phyloP scores from a whole-genome alignment of 2,888 invertebrate genomes.

The Anorthoa munda region DNA sequence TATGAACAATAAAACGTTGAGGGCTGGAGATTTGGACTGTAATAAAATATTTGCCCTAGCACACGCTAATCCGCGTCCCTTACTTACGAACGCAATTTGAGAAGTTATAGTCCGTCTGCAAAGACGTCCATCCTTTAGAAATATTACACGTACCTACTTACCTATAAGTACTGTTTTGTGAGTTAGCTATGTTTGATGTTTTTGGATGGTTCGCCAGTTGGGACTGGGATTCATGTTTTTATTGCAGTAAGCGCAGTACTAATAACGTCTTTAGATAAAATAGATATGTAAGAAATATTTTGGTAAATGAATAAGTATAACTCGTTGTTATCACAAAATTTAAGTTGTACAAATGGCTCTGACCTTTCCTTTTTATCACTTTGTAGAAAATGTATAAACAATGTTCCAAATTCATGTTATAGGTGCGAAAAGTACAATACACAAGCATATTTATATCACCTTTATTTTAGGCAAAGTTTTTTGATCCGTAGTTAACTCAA shows the following conservation, averaged over 20 bases:
- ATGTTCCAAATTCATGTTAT: neutral
- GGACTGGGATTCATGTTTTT: neutral
- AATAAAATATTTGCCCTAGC: slow-evolving; percentile 91
- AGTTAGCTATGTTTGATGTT: slow-evolving; percentile 45
- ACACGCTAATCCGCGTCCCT: slow-evolving; percentile 90
- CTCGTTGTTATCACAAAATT: neutral
- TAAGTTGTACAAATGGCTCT: neutral
- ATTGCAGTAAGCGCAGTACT: neutral
- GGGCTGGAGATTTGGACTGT: slow-evolving; percentile 91
- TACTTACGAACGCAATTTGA: slow-evolving; percentile 90
- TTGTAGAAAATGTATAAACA: neutral
- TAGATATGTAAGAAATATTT: neutral
- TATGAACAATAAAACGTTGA: slow-evolving; percentile 91
- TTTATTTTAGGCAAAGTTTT: neutral
- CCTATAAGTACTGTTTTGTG: slow-evolving; percentile 51
- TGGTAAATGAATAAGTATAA: neutral
- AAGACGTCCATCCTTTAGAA: slow-evolving; percentile 71
- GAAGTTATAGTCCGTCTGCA: slow-evolving; percentile 85
- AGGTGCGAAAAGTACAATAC: neutral
- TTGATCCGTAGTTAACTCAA: too few relatives aligned
- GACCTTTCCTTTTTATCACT: neutral
- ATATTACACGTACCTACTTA: slow-evolving; percentile 67
- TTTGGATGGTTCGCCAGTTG: slow-evolving; percentile 16
- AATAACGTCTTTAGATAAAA: neutral
- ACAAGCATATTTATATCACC: neutral